Evolutionary conservation across 2,888 invertebrate genomes (phyloP), one percentile per base, ranked within the genome.

Genomic region (Chironomus riparius): DNA sequence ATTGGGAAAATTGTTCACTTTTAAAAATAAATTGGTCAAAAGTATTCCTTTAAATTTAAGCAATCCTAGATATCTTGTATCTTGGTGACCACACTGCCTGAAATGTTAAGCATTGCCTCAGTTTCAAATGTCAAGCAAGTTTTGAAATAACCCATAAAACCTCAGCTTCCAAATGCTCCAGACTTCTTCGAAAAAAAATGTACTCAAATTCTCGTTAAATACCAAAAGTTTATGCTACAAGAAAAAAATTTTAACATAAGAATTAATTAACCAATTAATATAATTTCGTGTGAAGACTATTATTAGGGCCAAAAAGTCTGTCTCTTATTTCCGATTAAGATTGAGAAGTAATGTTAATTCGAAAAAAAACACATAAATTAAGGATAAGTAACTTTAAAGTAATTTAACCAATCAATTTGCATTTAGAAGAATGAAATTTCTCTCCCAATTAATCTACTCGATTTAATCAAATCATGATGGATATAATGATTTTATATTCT

Each of bases 301-400:
- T 13, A 50, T 28, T 72, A 72, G 48, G 72, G 72, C 72, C 56
- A 72, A 70, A 62, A 72, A 72, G 72, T 72, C 72, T 72, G 72
- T 72, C 48, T 72, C 48, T 62, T 61, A 15, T 62, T 71, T 24
- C 24, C 21, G 18, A 65, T 65, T 24, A 65, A 13, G 24, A 56
- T 56, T 28, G 38, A 61, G 7, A 56, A 70, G 21, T 47, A 47
- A 47, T 71, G 47, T 10, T 71, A 72, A 50, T 70, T 12, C 22
- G 50, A 70, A 18, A 47, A 47, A 47, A 28, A 28, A 48, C 38
- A 38, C 38, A 38, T 38, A 56, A 72, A 72, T 56, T 56, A 18
- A 56, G 7, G 15, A 56, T 56, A 56, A 56, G 56, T 15, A 56
- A 56, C 38, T 38, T 38, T 38, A 38, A 38, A 38, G 38, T 70